A percentile compares a stretch with the other conserved stretches of the same genome.
These are phyloP conservation scores for Diaperis boleti DNA, from an alignment of 2,888 invertebrate genomes.

Conservation along the genomic window DNA sequence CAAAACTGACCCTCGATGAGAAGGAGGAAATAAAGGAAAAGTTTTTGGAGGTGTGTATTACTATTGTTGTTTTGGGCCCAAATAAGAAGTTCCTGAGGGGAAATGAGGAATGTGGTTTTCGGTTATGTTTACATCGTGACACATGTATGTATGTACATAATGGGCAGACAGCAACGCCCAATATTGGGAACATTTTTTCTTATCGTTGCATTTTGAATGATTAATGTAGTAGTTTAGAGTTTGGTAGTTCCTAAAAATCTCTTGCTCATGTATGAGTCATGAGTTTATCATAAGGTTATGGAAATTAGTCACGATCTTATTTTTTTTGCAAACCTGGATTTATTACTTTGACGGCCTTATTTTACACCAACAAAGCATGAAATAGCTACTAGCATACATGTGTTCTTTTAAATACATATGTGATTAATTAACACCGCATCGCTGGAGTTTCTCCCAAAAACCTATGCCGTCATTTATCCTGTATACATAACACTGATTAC, in stretches of 20 bases:
- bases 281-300: constrained; percentile 35
- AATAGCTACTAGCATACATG: constrained; percentile 46
- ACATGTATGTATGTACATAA: constrained; percentile 37
- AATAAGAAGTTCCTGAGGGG: not conserved
- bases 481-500: too few relatives aligned
- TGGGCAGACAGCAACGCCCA: constrained; percentile 44
- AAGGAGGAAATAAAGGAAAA: constrained; percentile 81
- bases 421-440: too few relatives aligned
- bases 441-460: not conserved
- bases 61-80: too few relatives aligned
- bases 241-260: constrained; percentile 1
- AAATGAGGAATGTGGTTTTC: not conserved
- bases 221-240: too few relatives aligned
- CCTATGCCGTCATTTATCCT: not conserved
- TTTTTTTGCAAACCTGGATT: constrained; percentile 28
- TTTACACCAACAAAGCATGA: constrained; percentile 53
- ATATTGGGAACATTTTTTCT: not conserved
- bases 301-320: constrained; percentile 33
- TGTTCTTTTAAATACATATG: too few relatives aligned
- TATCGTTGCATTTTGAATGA: too few relatives aligned
- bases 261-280: constrained; percentile 40
- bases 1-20: constrained; percentile 77
- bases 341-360: constrained; percentile 31
- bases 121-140: constrained; percentile 39
- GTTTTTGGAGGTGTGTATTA: constrained; percentile 78